Evolutionary conservation across 2,797 vertebrate species (phyloP).

Genomic region (Lepus townsendii): DNA sequence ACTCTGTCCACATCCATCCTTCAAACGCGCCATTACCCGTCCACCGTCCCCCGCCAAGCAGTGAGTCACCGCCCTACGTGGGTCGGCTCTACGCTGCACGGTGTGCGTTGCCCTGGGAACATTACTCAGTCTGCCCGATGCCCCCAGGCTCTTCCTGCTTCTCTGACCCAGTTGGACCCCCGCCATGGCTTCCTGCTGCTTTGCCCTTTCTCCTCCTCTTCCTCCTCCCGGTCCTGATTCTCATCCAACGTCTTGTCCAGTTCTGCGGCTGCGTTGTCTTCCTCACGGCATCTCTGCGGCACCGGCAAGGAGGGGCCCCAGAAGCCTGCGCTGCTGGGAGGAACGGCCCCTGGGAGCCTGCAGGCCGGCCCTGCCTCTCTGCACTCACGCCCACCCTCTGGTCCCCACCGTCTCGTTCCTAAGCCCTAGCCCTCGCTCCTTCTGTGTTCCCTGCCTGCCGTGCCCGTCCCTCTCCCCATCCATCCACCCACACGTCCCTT

Average conservation of each 20-base stretch:
- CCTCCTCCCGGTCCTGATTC: neutral
- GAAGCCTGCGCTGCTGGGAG: neutral
- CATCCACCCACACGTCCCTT: neutral
- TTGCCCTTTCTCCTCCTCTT: neutral
- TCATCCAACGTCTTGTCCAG: neutral
- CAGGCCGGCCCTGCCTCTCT: neutral
- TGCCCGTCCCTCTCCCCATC: neutral
- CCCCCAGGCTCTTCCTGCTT: neutral
- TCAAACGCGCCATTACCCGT: neutral
- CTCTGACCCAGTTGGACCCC: no score
- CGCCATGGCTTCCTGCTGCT: fast-evolving
- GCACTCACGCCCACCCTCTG: neutral
- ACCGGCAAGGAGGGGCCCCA: neutral
- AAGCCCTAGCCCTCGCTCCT: fast-evolving
- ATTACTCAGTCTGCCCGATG: neutral
- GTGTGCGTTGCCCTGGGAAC: neutral
- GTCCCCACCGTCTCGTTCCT: neutral
- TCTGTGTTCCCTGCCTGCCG: neutral
- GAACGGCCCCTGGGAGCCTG: neutral
- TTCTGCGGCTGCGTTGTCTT: neutral
- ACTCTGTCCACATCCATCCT: neutral
- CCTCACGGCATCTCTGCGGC: neutral
- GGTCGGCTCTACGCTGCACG: fast-evolving
- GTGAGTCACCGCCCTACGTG: neutral
- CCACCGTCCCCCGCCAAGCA: neutral